Base-by-base conservation (phyloP, 2,888 invertebrate species). In the Pollenia angustigena region DNA sequence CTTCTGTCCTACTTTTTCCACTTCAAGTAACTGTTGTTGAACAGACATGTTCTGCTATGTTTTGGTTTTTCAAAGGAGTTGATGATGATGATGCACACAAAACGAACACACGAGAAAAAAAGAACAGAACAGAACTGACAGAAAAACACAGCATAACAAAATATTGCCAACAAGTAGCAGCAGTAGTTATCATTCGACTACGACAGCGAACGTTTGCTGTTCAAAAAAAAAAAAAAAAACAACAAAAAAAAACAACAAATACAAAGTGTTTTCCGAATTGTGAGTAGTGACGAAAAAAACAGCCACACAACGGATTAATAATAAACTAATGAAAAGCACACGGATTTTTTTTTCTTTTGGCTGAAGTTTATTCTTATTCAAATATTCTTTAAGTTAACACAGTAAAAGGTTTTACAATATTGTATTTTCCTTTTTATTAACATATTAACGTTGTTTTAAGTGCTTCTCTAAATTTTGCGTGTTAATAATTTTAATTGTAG, bases 151-250 rank as follows among this genome's bases (percentile, higher is more conserved):
- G 85, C 82, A 79, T 85, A 69, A 74, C 82, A 79, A 83, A 87
- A 83, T 82, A 83, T 80, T 80, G 81, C 85, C 87, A 88, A 88
- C 88, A 88, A 88, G 88, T 88, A 88, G 88, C 85, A 87, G 81
- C 18, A 87, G 86, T 87, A 87, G 86, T 88, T 86, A 76, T 56
- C 78, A 69, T 84, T 84, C 60, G 85, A 87, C 88, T 71, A 85
- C 79, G 78, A 46, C 58, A 81, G 76, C 81, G 88, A 87, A 72
- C 85, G 87, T 78, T 81, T 86, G 84, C 78, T 87, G 80, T 76
- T 62, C 32, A 32, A 32, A 32, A 32, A 32, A 4, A 32, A 54
- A 86, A 80, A 62, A 75, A 68, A 18, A 18, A 18, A 18, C 18
- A 18, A n/a, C n/a, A n/a, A n/a, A n/a, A n/a, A 1, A 18, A 54